These are phyloP conservation scores for Balearica regulorum DNA, from an alignment of 2,797 vertebrate species.

Conservation along the genomic window DNA sequence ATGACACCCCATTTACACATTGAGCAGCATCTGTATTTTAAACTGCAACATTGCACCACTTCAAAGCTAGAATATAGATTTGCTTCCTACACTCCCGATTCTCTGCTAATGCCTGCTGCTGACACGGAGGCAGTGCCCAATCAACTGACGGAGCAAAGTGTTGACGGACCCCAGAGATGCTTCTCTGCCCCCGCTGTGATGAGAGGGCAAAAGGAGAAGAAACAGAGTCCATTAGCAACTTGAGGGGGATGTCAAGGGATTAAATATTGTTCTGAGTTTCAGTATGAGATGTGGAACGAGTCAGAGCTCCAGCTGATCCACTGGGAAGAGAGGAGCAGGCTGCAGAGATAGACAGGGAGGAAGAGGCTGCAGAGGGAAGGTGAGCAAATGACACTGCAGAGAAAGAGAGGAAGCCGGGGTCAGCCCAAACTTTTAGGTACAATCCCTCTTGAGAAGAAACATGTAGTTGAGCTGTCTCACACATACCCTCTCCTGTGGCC, in stretches of 20 bases:
- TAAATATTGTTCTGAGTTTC: constrained; percentile 48
- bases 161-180: background rate
- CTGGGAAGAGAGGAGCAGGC: background rate
- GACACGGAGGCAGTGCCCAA: background rate
- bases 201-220: constrained; percentile 43
- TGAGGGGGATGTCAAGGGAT: constrained; percentile 24
- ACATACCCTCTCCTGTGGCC: background rate
- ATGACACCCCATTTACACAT: background rate
- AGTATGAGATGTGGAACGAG: background rate
- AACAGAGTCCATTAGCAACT: constrained; percentile 38
- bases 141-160: background rate
- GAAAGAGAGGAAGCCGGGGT: background rate
- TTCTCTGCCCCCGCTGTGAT: background rate
- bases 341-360: background rate
- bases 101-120: background rate
- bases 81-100: background rate
- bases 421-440: background rate
- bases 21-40: background rate
- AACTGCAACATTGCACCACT: background rate
- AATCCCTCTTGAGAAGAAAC: background rate
- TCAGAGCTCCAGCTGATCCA: constrained; percentile 23
- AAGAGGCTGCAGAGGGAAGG: background rate
- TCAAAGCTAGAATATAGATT: background rate
- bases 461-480: background rate
- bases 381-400: background rate